Evolutionary conservation across 2,113 vertebrate species (phyloP).

Genomic region (Peromyscus polionotus): DNA sequence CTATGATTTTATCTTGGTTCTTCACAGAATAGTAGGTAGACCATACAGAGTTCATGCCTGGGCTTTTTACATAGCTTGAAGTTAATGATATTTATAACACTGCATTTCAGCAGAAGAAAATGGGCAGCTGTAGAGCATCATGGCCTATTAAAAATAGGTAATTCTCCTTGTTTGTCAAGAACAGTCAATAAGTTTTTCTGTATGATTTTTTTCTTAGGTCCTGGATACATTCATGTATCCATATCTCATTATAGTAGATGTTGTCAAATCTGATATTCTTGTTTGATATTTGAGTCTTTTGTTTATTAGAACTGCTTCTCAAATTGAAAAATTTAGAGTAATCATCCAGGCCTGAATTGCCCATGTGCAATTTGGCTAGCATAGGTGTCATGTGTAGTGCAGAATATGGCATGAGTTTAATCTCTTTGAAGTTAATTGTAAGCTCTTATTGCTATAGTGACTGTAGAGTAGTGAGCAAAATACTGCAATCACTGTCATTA

Average conservation of each 20-base stretch:
- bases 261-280: conserved; percentile 52
- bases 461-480: conserved; percentile 60
- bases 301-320: conserved; percentile 61
- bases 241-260: conserved; percentile 30
- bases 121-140: rapidly evolving
- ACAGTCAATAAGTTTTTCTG: background rate
- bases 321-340: conserved; percentile 53
- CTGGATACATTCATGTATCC: background rate
- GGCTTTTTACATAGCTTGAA: background rate
- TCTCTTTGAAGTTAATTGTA: conserved; percentile 74
- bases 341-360: conserved; percentile 58
- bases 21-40: background rate
- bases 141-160: background rate
- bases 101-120: background rate
- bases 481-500: conserved; percentile 70
- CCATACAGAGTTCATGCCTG: background rate
- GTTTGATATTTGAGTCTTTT: conserved; percentile 44
- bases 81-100: background rate
- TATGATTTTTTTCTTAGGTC: background rate
- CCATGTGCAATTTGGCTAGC: conserved; percentile 42
- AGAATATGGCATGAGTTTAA: conserved; percentile 54
- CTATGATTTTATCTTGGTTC: background rate
- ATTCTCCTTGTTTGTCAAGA: background rate
- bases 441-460: conserved; percentile 15
- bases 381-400: background rate